Base-by-base conservation (phyloP, 2,113 vertebrate genomes). In the Drymodes brunneopygia region DNA sequence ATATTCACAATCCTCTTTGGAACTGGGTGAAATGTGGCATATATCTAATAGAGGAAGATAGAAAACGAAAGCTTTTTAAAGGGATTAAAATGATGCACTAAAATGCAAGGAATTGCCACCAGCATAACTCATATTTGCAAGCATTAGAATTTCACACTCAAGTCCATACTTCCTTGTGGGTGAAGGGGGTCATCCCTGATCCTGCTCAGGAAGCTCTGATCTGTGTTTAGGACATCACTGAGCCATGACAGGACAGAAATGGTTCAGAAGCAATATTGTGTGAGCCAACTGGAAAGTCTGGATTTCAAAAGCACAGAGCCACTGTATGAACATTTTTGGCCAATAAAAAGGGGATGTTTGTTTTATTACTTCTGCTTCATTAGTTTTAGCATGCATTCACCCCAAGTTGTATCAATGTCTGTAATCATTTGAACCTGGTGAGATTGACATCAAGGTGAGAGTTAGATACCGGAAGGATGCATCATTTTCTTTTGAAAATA, bases 11-110 rank as follows among this genome's bases (percentile, higher is more conserved):
- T 96, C 92, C 24, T 73, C 86, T 94, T 93, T 79, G 71, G 89
- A 93, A 80, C 22, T 58, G 53, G 72, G 54, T 85, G 80, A 92
- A 90, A 36, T 67, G 42, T 93, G 88, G 60, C 81, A 94, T 91
- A 62, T 90, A 51, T 88, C 86, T 94, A 97, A 86, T 62, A 90
- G 78, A 75, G 33, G n/a, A 83, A 95, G 69, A 81, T 42, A 84
- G 47, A 92, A 93, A 50, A 25, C 65, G 61, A 92, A 96, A 93
- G 65, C 67, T 90, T 97, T 97, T 88, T 95, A 96, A 97, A 92
- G 10, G 81, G 88, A 95, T 95, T 97, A 90, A 94, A 92, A 81
- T 72, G 23, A 88, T 81, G 70, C 74, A 57, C 25, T 86, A 53
- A 72, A 94, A 89, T 87, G 20, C 38, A 47, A 48, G 74, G 53